These are phyloP conservation scores for Danio tinwini DNA, from an alignment of 2,797 vertebrate genomes.

Conservation along the genomic window DNA sequence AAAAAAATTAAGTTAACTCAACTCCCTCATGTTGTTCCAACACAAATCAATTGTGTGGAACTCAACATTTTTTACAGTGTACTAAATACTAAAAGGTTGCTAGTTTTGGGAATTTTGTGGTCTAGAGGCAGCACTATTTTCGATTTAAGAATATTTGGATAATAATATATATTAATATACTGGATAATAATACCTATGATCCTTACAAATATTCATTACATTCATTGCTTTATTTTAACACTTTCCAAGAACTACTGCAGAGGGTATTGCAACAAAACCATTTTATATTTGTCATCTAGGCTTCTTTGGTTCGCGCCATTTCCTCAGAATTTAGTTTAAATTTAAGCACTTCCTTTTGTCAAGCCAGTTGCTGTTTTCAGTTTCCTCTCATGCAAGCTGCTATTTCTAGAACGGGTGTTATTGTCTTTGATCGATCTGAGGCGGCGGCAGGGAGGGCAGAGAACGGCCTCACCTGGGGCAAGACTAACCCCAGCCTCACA, in stretches of 20 bases:
- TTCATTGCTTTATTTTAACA: neutral
- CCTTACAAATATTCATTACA: too few relatives aligned
- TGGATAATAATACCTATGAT: too few relatives aligned
- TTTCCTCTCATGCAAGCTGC: neutral
- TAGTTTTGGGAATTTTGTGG: too few relatives aligned
- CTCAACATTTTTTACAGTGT: too few relatives aligned
- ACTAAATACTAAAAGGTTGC: too few relatives aligned
- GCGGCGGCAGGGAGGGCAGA: neutral
- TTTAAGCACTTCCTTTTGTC: neutral
- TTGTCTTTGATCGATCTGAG: neutral
- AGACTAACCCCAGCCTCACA: slow-evolving; percentile 20
- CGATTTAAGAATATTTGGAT: too few relatives aligned
- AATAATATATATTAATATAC: too few relatives aligned
- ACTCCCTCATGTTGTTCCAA: too few relatives aligned
- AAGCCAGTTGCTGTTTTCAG: slow-evolving; percentile 9
- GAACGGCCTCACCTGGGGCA: neutral
- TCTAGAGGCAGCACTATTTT: too few relatives aligned
- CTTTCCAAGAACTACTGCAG: neutral
- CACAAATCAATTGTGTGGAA: too few relatives aligned
- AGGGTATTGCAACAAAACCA: neutral
- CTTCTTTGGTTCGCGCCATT: neutral
- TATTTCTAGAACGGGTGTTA: slow-evolving; percentile 17
- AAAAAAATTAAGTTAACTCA: too few relatives aligned
- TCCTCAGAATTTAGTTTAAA: slow-evolving; percentile 23
- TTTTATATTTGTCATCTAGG: neutral